Evolutionary conservation across 2,797 vertebrate species (phyloP), one percentile per base, ranked within the genome.

Genomic region (Urosaurus nigricauda): DNA sequence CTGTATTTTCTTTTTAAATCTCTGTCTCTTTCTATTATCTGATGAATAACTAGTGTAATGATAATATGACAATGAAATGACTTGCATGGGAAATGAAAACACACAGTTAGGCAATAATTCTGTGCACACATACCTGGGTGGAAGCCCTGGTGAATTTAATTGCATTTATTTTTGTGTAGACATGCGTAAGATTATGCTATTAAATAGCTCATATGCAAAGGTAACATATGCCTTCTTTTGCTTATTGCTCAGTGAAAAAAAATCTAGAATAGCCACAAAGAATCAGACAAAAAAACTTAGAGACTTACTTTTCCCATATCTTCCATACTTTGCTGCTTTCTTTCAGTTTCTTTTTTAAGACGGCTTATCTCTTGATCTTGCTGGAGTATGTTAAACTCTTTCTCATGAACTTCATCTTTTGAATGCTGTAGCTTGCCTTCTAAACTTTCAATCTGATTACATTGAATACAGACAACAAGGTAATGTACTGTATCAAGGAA

Each of bases 321-420:
- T 85, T 92, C 91, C 79, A 96, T 90, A 35, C 83, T 93, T 70
- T 85, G 83, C 40, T 95, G 86, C 47, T 95, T 93, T 94, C 95
- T 95, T 94, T 96, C 93, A 2, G 56, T 88, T 90, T 96, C 97
- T 92, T 96, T 97, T 91, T 96, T 97, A 90, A 97, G 91, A 73
- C 94, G 95, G 94, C 89, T 96, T 93, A 97, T 96, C 93, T 97
- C 94, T 81, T 97, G 97, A 70, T 97, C 95, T 95, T 92, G 97
- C n/a, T 97, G 97, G 32, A 98, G 91, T 47, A 96, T 88, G 56
- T 94, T 88, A 95, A 97, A 97, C 51, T 97, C 96, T 93, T 96
- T 97, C 90, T 96, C 95, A 94, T 93, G 93, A 91, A 97, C 95
- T 21, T 97, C 93, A 86, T 96, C 94, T 95, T 97, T 97, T 89